Conservation (phyloP, 2,888 invertebrate genomes). For the Lepidochitona cinerea region DNA sequence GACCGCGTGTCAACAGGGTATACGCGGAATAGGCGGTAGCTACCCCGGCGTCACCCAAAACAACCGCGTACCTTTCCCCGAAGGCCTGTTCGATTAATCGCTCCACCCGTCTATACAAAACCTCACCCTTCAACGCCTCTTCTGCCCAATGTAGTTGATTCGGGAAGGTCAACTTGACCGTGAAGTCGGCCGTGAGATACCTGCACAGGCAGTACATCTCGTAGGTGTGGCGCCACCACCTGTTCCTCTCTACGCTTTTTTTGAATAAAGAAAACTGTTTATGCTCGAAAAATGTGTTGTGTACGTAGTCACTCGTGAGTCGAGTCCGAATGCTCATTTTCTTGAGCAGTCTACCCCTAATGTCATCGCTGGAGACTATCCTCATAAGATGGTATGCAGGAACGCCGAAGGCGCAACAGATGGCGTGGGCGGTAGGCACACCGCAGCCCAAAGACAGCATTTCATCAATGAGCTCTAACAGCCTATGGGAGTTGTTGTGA, state of each 20-base stretch:
- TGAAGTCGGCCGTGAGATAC: background rate
- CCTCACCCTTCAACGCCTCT: too few species aligned
- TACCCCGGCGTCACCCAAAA: background rate
- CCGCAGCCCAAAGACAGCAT: background rate
- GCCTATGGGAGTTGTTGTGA: background rate
- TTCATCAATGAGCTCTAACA: background rate
- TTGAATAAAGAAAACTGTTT: background rate
- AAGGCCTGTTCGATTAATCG: background rate
- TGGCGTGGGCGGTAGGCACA: background rate
- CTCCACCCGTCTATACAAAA: background rate
- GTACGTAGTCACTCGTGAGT: background rate
- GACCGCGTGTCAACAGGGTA: background rate
- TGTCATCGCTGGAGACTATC: background rate
- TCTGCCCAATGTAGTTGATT: too few species aligned
- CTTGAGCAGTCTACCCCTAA: background rate
- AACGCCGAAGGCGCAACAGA: background rate
- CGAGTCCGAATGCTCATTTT: background rate
- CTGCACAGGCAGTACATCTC: background rate
- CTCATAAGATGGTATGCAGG: background rate
- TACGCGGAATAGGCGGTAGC: background rate
- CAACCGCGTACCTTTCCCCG: background rate
- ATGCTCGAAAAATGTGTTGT: background rate
- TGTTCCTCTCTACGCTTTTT: background rate
- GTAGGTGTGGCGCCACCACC: background rate
- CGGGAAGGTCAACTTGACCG: too few species aligned